A percentile compares a stretch with the other conserved stretches of the same genome.
phyloP scores from a whole-genome alignment of 2,797 vertebrate species.

The Clarias fuscus region DNA sequence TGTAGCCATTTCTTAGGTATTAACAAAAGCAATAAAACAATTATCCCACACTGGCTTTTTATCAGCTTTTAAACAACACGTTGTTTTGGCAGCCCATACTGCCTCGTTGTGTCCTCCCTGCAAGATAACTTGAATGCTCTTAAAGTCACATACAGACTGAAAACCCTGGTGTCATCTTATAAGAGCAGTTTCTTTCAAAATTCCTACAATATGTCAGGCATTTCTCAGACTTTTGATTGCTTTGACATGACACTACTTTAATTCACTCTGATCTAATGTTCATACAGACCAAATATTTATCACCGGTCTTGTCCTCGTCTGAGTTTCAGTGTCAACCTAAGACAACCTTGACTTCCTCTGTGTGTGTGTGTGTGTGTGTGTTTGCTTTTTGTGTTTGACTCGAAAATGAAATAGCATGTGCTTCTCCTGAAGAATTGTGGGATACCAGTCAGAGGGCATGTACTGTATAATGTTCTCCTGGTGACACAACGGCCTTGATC shows the following conservation, averaged over 20 bases:
- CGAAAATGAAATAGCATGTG: constrained; percentile 6
- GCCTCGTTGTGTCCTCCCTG: not conserved
- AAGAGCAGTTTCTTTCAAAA: not conserved
- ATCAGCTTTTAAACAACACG: not conserved
- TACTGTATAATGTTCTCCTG: constrained; percentile 15
- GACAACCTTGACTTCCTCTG: constrained; percentile 12
- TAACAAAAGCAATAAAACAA: not conserved
- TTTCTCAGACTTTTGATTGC: constrained; percentile 22
- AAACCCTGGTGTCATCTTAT: not conserved
- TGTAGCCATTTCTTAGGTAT: not conserved
- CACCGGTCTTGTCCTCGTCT: constrained; percentile 26
- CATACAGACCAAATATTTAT: constrained; percentile 46
- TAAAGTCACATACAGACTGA: not conserved
- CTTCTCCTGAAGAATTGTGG: constrained; percentile 17
- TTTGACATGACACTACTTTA: constrained; percentile 32
- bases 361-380: constrained; percentile 4
- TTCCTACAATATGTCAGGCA: not conserved
- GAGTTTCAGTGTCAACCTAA: constrained; percentile 9
- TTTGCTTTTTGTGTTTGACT: constrained; percentile 37
- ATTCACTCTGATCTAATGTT: constrained; percentile 24
- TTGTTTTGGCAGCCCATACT: not conserved
- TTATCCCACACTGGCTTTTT: not conserved
- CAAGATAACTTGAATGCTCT: not conserved
- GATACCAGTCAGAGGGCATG: constrained; percentile 37
- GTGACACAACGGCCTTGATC: constrained; percentile 21